These are phyloP conservation scores for Onthophagus taurus DNA, from an alignment of 1,140 invertebrate species.

Conservation along the genomic window DNA sequence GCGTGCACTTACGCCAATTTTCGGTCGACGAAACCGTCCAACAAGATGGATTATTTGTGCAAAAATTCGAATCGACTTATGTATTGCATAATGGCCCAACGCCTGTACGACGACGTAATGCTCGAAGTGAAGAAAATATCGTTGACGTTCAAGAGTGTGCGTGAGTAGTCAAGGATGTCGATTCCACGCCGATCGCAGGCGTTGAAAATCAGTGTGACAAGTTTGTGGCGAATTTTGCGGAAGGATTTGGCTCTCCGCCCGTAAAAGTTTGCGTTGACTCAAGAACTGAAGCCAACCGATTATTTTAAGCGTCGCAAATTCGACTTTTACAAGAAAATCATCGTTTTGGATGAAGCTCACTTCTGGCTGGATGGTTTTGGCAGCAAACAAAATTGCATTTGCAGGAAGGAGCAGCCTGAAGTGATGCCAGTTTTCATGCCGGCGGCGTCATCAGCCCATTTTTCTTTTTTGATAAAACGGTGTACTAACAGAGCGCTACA, in stretches of 20 bases:
- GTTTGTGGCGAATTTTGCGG: slow-evolving; percentile 2
- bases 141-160: neutral
- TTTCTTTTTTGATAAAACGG: slow-evolving; percentile 19
- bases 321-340: slow-evolving; percentile 17
- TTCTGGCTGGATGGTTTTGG: slow-evolving; percentile 23
- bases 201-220: neutral
- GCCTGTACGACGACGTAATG: neutral
- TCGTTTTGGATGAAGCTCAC: slow-evolving; percentile 26
- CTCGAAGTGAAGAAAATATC: slow-evolving; percentile 7
- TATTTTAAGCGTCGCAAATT: neutral
- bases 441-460: slow-evolving; percentile 20
- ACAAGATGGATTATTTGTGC: slow-evolving; percentile 2
- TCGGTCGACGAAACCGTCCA: slow-evolving; percentile 5
- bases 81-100: neutral
- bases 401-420: slow-evolving; percentile 13
- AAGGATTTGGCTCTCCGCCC: slow-evolving; percentile 1
- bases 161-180: slow-evolving; percentile 3
- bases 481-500: slow-evolving; percentile 10
- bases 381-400: slow-evolving; percentile 26
- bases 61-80: slow-evolving; percentile 6
- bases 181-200: neutral
- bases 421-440: slow-evolving; percentile 19
- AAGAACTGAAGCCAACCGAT: slow-evolving; percentile 1
- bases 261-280: neutral
- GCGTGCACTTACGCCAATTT: slow-evolving; percentile 2